A percentile compares a stretch with the other conserved stretches of the same genome.
Evolutionary conservation across 2,888 invertebrate species (phyloP).

Genomic region (Pachliopta kotzebuea): DNA sequence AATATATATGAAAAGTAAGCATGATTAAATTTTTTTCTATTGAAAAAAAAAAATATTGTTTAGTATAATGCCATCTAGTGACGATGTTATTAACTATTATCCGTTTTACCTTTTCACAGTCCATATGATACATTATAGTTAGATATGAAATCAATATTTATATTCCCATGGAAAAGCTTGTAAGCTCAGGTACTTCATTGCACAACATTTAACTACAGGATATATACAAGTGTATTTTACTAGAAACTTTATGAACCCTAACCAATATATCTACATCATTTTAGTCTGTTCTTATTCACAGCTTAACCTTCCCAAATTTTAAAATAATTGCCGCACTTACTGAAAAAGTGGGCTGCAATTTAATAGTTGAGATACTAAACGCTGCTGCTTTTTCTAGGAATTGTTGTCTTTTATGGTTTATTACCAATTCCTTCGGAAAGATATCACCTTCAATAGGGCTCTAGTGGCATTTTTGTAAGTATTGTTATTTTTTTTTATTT

Average conservation of each 20-base stretch:
- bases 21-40: background rate
- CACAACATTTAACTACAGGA: background rate
- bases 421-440: no score
- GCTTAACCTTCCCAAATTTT: background rate
- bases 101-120: background rate
- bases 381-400: no score
- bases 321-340: no score
- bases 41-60: no score
- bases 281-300: background rate
- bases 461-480: background rate
- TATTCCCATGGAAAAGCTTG: no score
- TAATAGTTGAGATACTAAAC: no score
- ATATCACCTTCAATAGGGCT: background rate
- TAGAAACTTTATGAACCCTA: background rate
- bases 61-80: no score
- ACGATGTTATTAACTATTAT: background rate
- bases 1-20: no score
- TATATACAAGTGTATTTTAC: background rate
- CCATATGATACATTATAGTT: background rate
- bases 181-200: no score
- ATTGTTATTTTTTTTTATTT: background rate
- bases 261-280: background rate
- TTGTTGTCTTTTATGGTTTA: no score
- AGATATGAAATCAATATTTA: background rate
- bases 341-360: no score